These are phyloP conservation scores for Cantharis lateralis DNA, from an alignment of 2,888 invertebrate genomes.

Conservation along the genomic window DNA sequence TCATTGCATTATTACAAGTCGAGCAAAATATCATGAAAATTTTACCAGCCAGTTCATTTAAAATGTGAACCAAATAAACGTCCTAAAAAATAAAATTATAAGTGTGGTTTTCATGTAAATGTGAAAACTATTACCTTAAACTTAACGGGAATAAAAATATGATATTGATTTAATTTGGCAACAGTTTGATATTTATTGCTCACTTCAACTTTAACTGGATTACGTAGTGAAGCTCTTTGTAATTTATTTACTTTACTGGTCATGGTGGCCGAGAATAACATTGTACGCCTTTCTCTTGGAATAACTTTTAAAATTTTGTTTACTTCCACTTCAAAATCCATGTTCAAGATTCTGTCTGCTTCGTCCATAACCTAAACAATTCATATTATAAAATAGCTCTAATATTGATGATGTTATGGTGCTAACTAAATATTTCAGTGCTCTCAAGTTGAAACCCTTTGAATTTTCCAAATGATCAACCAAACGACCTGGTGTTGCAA, in stretches of 20 bases:
- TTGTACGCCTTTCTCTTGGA: conserved; percentile 89
- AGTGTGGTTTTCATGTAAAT: neutral
- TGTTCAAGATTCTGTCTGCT: conserved; percentile 97
- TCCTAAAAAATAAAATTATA: conserved; percentile 65
- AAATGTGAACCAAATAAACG: conserved; percentile 91
- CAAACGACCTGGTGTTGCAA: conserved; percentile 94
- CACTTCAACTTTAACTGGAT: conserved; percentile 95
- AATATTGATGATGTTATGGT: neutral
- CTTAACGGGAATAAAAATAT: conserved; percentile 93
- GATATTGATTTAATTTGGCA: conserved; percentile 92
- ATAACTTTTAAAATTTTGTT: conserved; percentile 93
- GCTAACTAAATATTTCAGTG: conserved; percentile 83
- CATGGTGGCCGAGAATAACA: conserved; percentile 98
- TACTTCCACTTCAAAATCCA: conserved; percentile 98
- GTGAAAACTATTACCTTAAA: conserved; percentile 73
- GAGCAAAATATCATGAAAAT: conserved; percentile 97
- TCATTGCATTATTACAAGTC: conserved; percentile 91
- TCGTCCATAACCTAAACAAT: conserved; percentile 88
- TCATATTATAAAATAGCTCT: neutral
- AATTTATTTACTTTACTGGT: conserved; percentile 96
- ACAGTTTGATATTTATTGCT: conserved; percentile 98
- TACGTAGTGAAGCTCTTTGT: conserved; percentile 90
- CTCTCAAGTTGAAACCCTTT: conserved; percentile 92
- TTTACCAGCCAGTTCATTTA: conserved; percentile 94
- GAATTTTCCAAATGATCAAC: conserved; percentile 98